These are phyloP conservation scores for Monodelphis domestica DNA, from an alignment of 2,797 vertebrate genomes.

Conservation along the genomic window DNA sequence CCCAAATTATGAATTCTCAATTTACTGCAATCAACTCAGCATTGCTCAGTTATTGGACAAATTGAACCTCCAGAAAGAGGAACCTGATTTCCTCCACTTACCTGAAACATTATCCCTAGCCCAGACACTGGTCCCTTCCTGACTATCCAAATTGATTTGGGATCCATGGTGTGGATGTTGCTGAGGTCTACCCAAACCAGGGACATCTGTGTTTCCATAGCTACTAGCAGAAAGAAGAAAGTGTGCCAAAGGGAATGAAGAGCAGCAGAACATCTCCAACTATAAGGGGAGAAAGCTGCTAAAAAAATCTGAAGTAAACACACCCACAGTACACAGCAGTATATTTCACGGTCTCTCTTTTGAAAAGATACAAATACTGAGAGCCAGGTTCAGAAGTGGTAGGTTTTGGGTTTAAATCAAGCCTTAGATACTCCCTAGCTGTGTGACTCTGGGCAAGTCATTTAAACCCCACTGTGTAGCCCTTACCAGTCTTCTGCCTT, in stretches of 20 bases:
- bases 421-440: too few species aligned
- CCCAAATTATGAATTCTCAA: not conserved
- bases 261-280: not conserved
- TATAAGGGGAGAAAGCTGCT: not conserved
- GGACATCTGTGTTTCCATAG: not conserved
- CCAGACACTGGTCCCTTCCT: not conserved
- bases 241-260: not conserved
- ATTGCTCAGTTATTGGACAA: not conserved
- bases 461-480: too few species aligned
- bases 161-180: not conserved
- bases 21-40: not conserved
- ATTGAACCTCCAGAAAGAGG: not conserved
- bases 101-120: not conserved
- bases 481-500: too few species aligned
- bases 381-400: too few species aligned
- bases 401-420: too few species aligned
- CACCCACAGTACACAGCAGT: not conserved
- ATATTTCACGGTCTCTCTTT: not conserved
- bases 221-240: not conserved
- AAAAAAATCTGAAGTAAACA: not conserved
- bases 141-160: not conserved
- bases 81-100: not conserved
- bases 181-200: not conserved
- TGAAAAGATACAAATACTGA: too few species aligned
- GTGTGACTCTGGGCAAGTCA: too few species aligned